Evolutionary conservation across 2,888 invertebrate species (phyloP), one percentile per base, ranked within the genome.

Genomic region (Phengaris arion): DNA sequence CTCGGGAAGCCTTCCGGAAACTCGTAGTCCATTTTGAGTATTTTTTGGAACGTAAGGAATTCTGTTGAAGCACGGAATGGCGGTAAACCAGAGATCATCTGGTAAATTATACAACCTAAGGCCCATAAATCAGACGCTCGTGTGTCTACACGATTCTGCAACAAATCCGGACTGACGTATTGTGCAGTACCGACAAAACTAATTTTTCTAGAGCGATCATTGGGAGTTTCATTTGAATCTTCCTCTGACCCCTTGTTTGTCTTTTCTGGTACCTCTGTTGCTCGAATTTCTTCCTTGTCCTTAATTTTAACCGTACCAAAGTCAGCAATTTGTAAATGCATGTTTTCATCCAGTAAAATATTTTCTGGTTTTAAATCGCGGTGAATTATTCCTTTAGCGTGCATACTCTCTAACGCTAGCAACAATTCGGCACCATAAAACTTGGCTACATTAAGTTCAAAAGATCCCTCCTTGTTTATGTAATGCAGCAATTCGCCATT

Each of bases 141-240:
- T 73, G 96, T 95, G 75, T 96, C 95, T 2, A 96, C 95, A 77
- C 96, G 95, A 85, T 97, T 96, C 77, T 96, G 97, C 74, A 99
- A 94, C 78, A 99, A 95, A 93, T 99, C 99, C 3, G 99, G 99
- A 76, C 99, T 99, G 0, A 99, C 99, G 89, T 99, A 99, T 87
- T 99, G 99, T 2, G 99, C 99, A 12, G 99, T 99, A 74, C 99
- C 99, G 13, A 99, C 99, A 90, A 99, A 99, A 88, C 97, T 98
- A 83, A 96, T 96, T 82, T 95, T 95, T 77, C 97, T 94, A 81
- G 94, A 92, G 76, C 94, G 91, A 76, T 91, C 90, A 81, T 89
- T 90, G 80, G 89, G 86, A 13, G 80, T 81, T 74, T 83, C 83
- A 77, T 81, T 81, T 54, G 83, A 80, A 13, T 92, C 90, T 74